These are phyloP conservation scores for Pteronura brasiliensis DNA, from an alignment of 2,113 vertebrate species.

Conservation along the genomic window DNA sequence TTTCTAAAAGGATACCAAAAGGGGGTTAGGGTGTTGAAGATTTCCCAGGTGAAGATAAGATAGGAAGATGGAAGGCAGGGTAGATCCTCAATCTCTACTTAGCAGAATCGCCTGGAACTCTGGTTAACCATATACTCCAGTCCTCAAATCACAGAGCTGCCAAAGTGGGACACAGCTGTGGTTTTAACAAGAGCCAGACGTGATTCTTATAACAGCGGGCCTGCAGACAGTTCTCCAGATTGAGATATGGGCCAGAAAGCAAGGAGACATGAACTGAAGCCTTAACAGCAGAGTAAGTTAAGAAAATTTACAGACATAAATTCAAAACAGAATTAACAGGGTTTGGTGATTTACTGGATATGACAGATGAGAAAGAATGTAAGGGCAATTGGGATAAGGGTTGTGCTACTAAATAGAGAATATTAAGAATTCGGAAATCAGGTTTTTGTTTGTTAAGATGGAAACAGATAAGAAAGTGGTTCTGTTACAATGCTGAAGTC, in stretches of 20 bases:
- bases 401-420: not conserved
- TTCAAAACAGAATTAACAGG: not conserved
- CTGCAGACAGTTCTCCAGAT: not conserved
- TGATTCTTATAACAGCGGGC: not conserved
- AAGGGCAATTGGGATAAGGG: not conserved
- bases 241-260: not conserved
- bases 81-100: not conserved
- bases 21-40: not conserved
- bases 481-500: not conserved
- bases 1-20: not conserved
- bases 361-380: not conserved
- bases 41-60: not conserved
- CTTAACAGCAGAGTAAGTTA: not conserved
- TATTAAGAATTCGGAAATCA: not conserved
- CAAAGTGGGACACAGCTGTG: not conserved
- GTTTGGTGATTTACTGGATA: not conserved
- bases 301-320: not conserved
- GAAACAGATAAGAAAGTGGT: not conserved
- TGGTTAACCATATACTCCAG: not conserved
- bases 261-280: not conserved
- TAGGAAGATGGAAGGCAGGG: not conserved
- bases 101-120: not conserved
- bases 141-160: not conserved
- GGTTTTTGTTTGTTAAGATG: not conserved
- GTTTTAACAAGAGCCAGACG: not conserved